Evolutionary conservation across 2,888 invertebrate species (phyloP), one percentile per base, ranked within the genome.

Genomic region (Hofmannophila pseudospretella): DNA sequence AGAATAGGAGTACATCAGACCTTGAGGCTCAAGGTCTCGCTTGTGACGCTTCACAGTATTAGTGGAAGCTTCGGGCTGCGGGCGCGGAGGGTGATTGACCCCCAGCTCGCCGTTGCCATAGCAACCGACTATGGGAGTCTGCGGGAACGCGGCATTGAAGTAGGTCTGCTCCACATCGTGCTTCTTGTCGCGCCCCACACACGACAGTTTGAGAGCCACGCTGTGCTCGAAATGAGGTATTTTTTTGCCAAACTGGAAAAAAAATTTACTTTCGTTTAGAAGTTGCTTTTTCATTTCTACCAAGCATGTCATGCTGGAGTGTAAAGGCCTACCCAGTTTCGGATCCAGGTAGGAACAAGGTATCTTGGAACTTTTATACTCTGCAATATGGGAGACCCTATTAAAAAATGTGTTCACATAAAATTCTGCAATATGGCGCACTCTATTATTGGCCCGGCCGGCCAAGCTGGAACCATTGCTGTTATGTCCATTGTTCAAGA

Each of bases 41-140:
- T 67, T 55, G 8, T 54, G 59, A 19, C 70, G 62, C 44, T 63
- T 74, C 3, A 39, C 47, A 2, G 38, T 19, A 16, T 36, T 35
- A 0, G 57, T 44, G 0, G 44, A 43, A 3, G 43, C 25, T 2
- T 51, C 54, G 0, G 49, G 33, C 0, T 37, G 38, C 0, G 54
- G 45, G 1, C 62, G 63, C 1, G 54, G 39, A 0, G 85, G 82
- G 31, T 71, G 63, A 47, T 82, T 73, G 27, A 77, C 33, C 0
- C 87, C 87, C 0, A 87, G 45, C 51, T 87, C 87, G 0, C 86
- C 86, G 41, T 85, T 84, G 1, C 87, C 87, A 47, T 76, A 86
- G 52, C 81, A 81, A 25, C 87, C 87, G 9, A 74, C 51, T 1
- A 85, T 42, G 2, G 69, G 65, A 0, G 84, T 86, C 23, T 23